phyloP scores from a whole-genome alignment of 2,797 vertebrate genomes.

The Myotis myotis region DNA sequence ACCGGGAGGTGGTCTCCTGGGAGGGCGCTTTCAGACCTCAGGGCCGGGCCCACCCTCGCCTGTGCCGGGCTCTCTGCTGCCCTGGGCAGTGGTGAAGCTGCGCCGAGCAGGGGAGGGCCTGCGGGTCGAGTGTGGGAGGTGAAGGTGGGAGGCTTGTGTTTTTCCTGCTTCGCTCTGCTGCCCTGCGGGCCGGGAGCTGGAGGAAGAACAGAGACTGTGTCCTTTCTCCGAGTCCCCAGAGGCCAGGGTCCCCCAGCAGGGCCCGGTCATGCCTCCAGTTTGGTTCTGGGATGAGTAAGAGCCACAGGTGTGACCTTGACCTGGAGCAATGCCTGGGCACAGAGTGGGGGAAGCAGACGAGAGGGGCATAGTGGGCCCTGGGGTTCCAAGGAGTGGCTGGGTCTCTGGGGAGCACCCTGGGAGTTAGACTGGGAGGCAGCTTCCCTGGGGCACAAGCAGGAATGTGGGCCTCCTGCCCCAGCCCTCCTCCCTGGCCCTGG shows the following conservation, averaged over 20 bases:
- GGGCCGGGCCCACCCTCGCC: background rate
- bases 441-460: background rate
- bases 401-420: background rate
- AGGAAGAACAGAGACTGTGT: background rate
- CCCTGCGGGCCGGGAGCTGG: background rate
- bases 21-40: background rate
- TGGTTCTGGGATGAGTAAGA: background rate
- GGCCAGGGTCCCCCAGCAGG: rapidly evolving
- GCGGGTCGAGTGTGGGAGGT: background rate
- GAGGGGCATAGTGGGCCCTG: background rate
- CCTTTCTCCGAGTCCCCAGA: rapidly evolving
- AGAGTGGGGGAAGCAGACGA: background rate
- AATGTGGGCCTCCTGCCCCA: background rate
- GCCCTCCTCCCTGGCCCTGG: background rate
- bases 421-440: background rate
- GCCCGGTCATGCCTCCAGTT: background rate
- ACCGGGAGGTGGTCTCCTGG: background rate
- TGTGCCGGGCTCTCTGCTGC: background rate
- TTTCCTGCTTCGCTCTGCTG: background rate
- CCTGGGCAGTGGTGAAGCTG: background rate
- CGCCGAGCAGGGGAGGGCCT: background rate
- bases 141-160: background rate
- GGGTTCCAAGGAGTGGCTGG: background rate
- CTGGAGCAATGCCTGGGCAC: background rate
- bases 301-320: background rate